Evolutionary conservation across 2,113 vertebrate genomes (phyloP).

Genomic region (Cyrtonyx montezumae): DNA sequence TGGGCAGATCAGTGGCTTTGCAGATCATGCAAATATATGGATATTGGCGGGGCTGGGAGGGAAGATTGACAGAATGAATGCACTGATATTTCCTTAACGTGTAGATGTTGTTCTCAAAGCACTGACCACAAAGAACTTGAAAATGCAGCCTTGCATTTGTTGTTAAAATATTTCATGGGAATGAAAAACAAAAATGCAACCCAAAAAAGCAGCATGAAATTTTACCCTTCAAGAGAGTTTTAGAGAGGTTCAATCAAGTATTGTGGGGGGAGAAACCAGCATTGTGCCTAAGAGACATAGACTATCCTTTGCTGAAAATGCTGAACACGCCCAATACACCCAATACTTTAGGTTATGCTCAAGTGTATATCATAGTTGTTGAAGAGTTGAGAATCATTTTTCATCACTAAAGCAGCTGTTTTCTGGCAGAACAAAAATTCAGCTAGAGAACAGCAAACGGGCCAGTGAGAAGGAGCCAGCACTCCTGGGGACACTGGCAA

Average conservation of each 20-base stretch:
- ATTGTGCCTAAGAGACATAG: not conserved
- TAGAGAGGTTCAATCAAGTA: not conserved
- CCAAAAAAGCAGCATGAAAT: not conserved
- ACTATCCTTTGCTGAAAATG: not conserved
- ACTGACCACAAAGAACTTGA: not conserved
- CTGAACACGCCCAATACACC: not conserved
- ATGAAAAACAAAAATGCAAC: not conserved
- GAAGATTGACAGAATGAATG: not conserved
- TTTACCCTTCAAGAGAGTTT: not conserved
- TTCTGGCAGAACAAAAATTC: not conserved
- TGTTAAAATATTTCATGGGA: not conserved
- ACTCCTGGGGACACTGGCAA: not conserved
- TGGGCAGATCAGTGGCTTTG: conserved; percentile 41
- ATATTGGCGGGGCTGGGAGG: conserved; percentile 49
- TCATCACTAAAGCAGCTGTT: not conserved
- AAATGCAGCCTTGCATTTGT: not conserved
- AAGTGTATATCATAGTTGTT: not conserved
- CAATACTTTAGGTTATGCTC: not conserved
- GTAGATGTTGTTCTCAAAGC: conserved; percentile 21
- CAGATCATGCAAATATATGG: conserved; percentile 45
- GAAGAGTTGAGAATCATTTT: not conserved
- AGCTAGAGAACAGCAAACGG: not conserved
- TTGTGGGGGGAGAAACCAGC: not conserved
- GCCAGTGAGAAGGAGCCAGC: not conserved
- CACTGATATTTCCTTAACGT: conserved; percentile 15